These are phyloP conservation scores for Dasyurus viverrinus DNA, from an alignment of 2,113 vertebrate species.

Conservation along the genomic window DNA sequence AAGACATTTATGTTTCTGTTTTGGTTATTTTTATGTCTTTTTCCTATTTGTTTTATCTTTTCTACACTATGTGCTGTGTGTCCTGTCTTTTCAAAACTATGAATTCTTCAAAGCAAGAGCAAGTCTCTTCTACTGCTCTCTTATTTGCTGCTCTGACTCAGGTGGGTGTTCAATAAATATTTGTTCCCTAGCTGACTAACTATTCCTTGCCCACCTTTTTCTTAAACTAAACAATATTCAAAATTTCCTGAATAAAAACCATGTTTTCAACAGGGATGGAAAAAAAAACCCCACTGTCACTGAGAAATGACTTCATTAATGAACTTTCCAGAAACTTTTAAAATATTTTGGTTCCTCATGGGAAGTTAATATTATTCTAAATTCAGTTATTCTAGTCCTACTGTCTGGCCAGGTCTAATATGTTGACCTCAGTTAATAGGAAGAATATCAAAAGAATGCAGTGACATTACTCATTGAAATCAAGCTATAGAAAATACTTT, in stretches of 20 bases:
- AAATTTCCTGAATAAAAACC: constrained; percentile 40
- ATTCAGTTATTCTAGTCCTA: background rate
- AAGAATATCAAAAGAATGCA: background rate
- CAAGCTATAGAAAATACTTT: constrained; percentile 4
- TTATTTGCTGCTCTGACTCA: background rate
- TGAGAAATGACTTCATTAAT: constrained; percentile 46
- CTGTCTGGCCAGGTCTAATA: background rate
- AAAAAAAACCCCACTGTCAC: constrained; percentile 21
- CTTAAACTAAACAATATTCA: background rate
- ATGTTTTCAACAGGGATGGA: background rate
- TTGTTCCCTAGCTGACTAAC: constrained; percentile 31
- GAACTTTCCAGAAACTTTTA: constrained; percentile 38
- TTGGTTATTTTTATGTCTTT: background rate
- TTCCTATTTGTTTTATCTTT: background rate
- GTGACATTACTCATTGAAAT: constrained; percentile 5
- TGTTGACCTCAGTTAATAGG: background rate
- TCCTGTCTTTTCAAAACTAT: background rate
- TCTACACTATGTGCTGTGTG: background rate
- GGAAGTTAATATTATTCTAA: constrained; percentile 22
- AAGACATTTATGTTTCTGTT: background rate
- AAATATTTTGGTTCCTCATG: constrained; percentile 10
- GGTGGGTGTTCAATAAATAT: constrained; percentile 5
- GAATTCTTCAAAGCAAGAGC: background rate
- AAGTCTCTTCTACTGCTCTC: background rate
- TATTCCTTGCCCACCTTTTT: background rate